phyloP scores from a whole-genome alignment of 2,797 vertebrate genomes.

The Premnoplex brunnescens region DNA sequence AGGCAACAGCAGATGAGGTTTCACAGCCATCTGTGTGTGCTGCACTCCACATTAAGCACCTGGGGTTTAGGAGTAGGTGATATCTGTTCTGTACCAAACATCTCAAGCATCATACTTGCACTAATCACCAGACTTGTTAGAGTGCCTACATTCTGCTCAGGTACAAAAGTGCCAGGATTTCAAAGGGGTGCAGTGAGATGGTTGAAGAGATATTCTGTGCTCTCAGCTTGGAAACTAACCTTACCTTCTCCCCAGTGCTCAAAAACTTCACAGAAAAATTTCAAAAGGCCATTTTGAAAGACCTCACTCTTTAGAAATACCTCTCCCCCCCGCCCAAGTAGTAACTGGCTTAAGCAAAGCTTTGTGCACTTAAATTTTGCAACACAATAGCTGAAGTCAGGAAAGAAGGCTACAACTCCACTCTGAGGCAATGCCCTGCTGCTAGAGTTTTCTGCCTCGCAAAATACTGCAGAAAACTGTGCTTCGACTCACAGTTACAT shows the following conservation, averaged over 20 bases:
- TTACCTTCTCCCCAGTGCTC: background rate
- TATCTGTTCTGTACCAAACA: background rate
- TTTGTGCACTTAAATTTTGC: constrained; percentile 15
- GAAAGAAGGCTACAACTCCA: constrained; percentile 10
- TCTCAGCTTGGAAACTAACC: background rate
- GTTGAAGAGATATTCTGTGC: background rate
- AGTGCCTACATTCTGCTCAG: background rate
- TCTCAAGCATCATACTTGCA: background rate
- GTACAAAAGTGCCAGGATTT: background rate
- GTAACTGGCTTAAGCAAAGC: constrained; percentile 20
- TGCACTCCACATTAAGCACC: background rate
- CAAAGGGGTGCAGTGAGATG: background rate
- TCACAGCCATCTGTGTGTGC: background rate
- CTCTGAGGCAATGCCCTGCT: background rate
- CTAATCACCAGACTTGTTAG: background rate
- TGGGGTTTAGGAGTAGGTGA: background rate
- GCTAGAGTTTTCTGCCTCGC: background rate
- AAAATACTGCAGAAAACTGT: background rate
- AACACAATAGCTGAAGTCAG: constrained; percentile 24
- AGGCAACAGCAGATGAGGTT: background rate
- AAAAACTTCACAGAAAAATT: constrained; percentile 17
- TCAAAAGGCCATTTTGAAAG: constrained; percentile 59
- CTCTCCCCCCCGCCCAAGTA: background rate
- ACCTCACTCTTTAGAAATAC: constrained; percentile 36
- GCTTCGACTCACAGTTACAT: background rate